A percentile compares a stretch with the other conserved stretches of the same genome.
Evolutionary conservation across 23 tunicate species (phyloP).

Genomic region (Styela plicata): DNA sequence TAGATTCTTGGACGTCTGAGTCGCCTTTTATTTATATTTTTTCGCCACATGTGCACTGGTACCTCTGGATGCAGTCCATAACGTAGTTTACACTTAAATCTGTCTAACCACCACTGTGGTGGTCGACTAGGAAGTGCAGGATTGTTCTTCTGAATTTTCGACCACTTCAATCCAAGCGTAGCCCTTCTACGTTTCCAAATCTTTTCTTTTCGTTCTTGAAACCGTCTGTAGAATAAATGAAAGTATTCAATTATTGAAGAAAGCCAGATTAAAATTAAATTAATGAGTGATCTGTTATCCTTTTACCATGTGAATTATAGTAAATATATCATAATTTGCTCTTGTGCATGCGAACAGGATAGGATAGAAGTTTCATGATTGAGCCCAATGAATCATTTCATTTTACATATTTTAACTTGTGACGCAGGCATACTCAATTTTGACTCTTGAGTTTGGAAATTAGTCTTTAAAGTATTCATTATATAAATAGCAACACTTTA

Average conservation of each 20-base stretch:
- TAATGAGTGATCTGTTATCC: background rate
- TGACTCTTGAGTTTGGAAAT: too few relatives aligned
- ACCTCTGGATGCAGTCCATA: constrained; percentile 77
- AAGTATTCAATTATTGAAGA: too few relatives aligned
- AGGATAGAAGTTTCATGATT: too few relatives aligned
- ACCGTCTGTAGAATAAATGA: constrained; percentile 36
- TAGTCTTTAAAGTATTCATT: too few relatives aligned
- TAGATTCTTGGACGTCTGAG: background rate
- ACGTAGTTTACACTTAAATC: constrained; percentile 47
- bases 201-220: constrained; percentile 58
- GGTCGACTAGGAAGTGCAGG: constrained; percentile 58
- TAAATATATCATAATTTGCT: too few relatives aligned
- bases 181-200: constrained; percentile 15
- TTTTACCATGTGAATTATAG: background rate
- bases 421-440: too few relatives aligned
- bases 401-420: too few relatives aligned
- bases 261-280: too few relatives aligned
- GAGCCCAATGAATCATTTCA: too few relatives aligned
- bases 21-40: background rate
- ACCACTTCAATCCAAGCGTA: constrained; percentile 34
- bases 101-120: constrained; percentile 66
- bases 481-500: too few relatives aligned
- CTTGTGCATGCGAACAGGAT: too few relatives aligned
- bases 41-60: background rate
- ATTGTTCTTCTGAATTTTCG: constrained; percentile 42